Percentiles rank a stretch among this genome's conserved stretches.
Conservation (phyloP, 2,888 invertebrate genomes). For the Gasteruption jaculator region DNA sequence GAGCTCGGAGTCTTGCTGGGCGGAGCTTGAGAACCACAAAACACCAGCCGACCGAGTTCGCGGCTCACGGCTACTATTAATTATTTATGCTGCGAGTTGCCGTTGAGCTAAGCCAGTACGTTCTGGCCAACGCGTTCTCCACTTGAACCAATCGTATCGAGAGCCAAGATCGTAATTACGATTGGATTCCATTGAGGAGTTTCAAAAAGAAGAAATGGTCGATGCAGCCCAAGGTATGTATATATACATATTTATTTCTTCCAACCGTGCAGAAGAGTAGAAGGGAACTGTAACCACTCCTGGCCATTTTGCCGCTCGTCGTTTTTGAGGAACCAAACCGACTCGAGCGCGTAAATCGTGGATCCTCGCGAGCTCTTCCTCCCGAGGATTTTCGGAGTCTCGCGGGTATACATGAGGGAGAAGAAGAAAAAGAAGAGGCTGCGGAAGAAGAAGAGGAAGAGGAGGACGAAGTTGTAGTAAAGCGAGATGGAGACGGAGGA, state of each 20-base stretch:
- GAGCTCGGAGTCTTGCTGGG: constrained; percentile 47
- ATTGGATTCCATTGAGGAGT: constrained; percentile 50
- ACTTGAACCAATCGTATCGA: constrained; percentile 47
- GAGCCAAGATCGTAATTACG: constrained; percentile 49
- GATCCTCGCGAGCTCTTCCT: neutral
- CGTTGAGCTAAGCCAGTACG: constrained; percentile 22
- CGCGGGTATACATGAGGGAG: constrained; percentile 2
- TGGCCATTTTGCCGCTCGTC: constrained; percentile 24
- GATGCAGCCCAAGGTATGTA: no score
- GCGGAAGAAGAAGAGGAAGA: neutral
- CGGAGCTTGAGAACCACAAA: constrained; percentile 47
- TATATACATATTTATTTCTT: no score
- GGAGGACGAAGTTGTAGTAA: neutral
- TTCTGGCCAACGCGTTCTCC: constrained; percentile 20
- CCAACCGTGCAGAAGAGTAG: constrained; percentile 21
- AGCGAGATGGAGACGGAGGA: constrained; percentile 5
- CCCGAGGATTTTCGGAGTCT: constrained; percentile 9
- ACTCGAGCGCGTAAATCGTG: constrained; percentile 7
- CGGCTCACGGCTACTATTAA: constrained; percentile 47
- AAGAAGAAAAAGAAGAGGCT: constrained; percentile 5
- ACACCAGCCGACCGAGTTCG: constrained; percentile 42
- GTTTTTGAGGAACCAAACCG: constrained; percentile 7
- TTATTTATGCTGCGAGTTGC: constrained; percentile 49
- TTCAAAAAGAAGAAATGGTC: no score
- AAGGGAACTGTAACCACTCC: constrained; percentile 16